phyloP scores from a whole-genome alignment of 2,113 vertebrate genomes.

The Polyodon spathula region DNA sequence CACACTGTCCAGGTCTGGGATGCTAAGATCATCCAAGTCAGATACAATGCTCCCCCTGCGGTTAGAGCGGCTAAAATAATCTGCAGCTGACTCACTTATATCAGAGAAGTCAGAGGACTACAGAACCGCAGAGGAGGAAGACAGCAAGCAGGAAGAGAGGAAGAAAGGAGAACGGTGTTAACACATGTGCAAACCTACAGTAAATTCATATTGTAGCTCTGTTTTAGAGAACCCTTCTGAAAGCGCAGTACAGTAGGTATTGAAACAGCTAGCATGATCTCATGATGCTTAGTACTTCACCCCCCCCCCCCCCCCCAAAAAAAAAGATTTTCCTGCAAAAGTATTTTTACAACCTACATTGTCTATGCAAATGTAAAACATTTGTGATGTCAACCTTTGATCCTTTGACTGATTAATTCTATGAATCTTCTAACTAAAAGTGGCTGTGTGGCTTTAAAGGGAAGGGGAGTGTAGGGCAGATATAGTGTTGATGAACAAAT shows the following conservation, averaged over 20 bases:
- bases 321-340: too few species aligned
- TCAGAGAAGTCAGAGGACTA: constrained; percentile 76
- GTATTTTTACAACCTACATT: too few species aligned
- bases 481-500: too few species aligned
- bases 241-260: neutral
- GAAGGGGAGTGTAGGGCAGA: too few species aligned
- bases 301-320: too few species aligned
- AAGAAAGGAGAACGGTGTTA: constrained; percentile 1
- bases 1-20: constrained; percentile 73
- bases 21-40: constrained; percentile 72
- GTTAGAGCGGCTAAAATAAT: constrained; percentile 88
- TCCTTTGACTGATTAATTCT: too few species aligned
- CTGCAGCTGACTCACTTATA: constrained; percentile 80
- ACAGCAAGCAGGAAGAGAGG: constrained; percentile 2
- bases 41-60: constrained; percentile 84
- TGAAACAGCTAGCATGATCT: too few species aligned
- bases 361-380: too few species aligned
- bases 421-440: too few species aligned
- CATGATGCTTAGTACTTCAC: too few species aligned
- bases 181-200: neutral
- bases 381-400: too few species aligned
- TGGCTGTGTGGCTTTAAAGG: too few species aligned
- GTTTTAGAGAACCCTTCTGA: neutral
- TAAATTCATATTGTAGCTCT: neutral
- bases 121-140: constrained; percentile 13